Percentiles rank a stretch among this genome's conserved stretches.
phyloP scores from a whole-genome alignment of 2,113 vertebrate genomes.

The Phycodurus eques region DNA sequence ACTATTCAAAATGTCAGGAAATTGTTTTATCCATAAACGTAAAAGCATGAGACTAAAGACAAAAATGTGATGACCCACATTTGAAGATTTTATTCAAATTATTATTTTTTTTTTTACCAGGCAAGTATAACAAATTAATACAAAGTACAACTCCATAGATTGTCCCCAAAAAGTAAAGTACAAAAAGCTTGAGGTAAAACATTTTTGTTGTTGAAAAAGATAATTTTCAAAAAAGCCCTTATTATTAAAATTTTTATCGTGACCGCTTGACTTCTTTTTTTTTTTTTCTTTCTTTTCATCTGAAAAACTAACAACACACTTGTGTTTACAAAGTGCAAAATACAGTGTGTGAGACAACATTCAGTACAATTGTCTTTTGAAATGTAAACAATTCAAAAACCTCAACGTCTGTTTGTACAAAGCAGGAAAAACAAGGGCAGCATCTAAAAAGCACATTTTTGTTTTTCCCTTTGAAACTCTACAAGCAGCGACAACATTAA shows the following conservation, averaged over 20 bases:
- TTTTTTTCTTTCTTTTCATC: slow-evolving; percentile 44
- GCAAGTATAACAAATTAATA: slow-evolving; percentile 72
- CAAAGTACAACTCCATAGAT: slow-evolving; percentile 69
- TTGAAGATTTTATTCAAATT: slow-evolving; percentile 47
- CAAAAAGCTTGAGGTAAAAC: slow-evolving; percentile 74
- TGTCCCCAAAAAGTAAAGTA: slow-evolving; percentile 70
- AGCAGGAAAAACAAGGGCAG: slow-evolving; percentile 30
- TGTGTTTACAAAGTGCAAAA: slow-evolving; percentile 70
- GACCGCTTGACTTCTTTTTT: slow-evolving; percentile 43
- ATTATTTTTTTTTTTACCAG: slow-evolving; percentile 55
- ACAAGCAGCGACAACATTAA: slow-evolving; percentile 10
- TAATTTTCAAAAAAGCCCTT: slow-evolving; percentile 69
- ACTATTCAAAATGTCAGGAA: neutral
- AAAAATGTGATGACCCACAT: slow-evolving; percentile 1
- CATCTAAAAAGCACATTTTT: slow-evolving; percentile 3
- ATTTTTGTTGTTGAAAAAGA: slow-evolving; percentile 58
- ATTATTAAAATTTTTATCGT: slow-evolving; percentile 62
- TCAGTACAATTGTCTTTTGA: slow-evolving; percentile 61
- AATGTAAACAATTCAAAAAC: slow-evolving; percentile 67
- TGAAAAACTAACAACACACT: slow-evolving; percentile 53
- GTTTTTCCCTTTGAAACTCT: slow-evolving; percentile 10
- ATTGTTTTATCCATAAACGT: neutral
- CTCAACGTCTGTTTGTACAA: slow-evolving; percentile 27
- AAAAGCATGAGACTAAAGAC: neutral
- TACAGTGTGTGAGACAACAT: slow-evolving; percentile 71